Evolutionary conservation across 2,888 invertebrate genomes (phyloP), one percentile per base, ranked within the genome.

Genomic region (Rhopalosiphum nymphaeae): DNA sequence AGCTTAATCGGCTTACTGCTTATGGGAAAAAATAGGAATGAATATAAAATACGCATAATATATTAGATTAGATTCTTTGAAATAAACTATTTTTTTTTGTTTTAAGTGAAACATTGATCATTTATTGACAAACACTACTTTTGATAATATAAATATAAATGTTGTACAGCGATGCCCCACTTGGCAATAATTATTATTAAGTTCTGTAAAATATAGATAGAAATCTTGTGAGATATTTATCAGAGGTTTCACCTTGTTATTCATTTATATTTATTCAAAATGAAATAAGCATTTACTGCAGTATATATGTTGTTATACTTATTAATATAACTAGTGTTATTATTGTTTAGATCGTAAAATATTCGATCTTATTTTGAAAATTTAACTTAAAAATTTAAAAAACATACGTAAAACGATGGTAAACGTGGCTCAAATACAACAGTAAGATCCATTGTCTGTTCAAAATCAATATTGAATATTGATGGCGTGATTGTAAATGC

Each of bases 401-500:
- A 44, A 89, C 26, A 89, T 49, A 94, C 93, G 46, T 86, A 90
- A 61, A 94, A 94, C 21, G 90, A 85, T 3, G 90, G 42, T 4
- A 11, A 85, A 29, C 16, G 46, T 11, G 93, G 93, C 11, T 90
- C 3, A 25, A 94, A 94, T n/a, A 42, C 42, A 49, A 91, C 93
- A 10, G 86, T 53, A 9, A 94, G 44, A 10, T 36, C 5, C n/a
- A 61, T 86, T 29, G 61, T 46, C 29, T 90, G 29, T 46, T 42
- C 46, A 4, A 5, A 11, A n/a, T 86, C 16, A 25, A 91, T 94
- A 10, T 90, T 29, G n/a, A 94, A 94, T 67, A 90, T 56, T 21
- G 93, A 90, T 10, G 90, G 93, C n/a, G 57, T 42, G 13, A 94
- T 86, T 61, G 29, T 29, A 86, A 94, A 94, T 36, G 56, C 61